phyloP scores from a whole-genome alignment of 2,888 invertebrate species.

The Machimus rusticus region DNA sequence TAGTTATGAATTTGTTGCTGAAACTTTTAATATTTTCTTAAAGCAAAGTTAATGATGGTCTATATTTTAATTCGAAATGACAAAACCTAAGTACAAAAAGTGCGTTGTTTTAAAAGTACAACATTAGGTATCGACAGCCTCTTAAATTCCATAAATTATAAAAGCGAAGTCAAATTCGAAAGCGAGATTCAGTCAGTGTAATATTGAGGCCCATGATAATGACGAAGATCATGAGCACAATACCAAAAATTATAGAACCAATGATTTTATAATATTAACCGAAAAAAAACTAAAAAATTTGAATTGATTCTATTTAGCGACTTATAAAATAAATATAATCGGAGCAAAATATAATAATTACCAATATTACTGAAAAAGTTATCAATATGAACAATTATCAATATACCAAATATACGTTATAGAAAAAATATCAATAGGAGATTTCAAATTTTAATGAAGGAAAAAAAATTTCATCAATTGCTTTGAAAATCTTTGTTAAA shows the following conservation, averaged over 20 bases:
- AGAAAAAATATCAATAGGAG: background rate
- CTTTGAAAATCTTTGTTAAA: background rate
- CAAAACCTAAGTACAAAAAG: background rate
- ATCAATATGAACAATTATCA: background rate
- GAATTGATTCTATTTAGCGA: background rate
- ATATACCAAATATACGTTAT: background rate
- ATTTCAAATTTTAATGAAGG: background rate
- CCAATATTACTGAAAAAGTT: background rate
- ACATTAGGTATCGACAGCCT: too few species aligned
- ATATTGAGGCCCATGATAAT: background rate
- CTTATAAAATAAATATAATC: background rate
- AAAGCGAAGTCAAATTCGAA: background rate
- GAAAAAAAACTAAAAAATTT: background rate
- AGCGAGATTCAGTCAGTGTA: background rate
- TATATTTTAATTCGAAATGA: background rate
- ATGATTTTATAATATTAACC: background rate
- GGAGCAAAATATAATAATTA: background rate
- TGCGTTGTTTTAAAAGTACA: background rate
- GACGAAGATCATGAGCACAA: background rate
- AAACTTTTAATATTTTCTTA: too few species aligned
- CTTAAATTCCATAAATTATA: background rate
- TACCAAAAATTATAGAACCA: background rate
- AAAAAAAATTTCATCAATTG: background rate
- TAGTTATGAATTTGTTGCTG: too few species aligned
- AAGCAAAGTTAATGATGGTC: too few species aligned